Conservation (phyloP, 2,888 invertebrate genomes). For the Cylindroiulus punctatus region DNA sequence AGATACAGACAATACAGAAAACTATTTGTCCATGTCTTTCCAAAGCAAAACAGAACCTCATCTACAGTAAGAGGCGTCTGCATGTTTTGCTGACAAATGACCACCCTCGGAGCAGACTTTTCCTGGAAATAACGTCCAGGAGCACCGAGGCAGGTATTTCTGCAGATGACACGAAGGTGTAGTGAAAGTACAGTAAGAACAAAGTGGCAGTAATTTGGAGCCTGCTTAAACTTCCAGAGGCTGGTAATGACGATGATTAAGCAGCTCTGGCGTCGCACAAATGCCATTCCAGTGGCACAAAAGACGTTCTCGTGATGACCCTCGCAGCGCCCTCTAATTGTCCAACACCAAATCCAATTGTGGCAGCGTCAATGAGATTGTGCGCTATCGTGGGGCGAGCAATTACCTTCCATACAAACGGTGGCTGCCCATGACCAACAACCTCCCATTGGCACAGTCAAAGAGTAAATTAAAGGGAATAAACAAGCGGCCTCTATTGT, state of each 20-base stretch:
- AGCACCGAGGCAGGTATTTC: not conserved
- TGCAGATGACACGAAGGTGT: not conserved
- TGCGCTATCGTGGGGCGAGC: constrained; percentile 18
- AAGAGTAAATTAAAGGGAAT: constrained; percentile 30
- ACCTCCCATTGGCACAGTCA: not conserved
- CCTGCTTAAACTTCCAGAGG: constrained; percentile 16
- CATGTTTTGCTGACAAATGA: no score
- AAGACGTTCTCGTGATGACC: not conserved
- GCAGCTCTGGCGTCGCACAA: constrained; percentile 27
- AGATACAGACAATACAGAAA: no score
- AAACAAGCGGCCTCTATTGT: not conserved
- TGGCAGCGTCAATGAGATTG: not conserved
- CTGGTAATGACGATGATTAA: not conserved
- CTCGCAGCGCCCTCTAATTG: constrained; percentile 28
- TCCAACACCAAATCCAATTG: constrained; percentile 39
- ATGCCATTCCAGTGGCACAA: not conserved
- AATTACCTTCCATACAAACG: not conserved
- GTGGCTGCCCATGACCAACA: not conserved
- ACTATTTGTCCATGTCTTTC: no score
- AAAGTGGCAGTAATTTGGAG: not conserved
- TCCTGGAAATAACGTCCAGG: no score
- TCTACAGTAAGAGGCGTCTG: no score
- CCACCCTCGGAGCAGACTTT: no score
- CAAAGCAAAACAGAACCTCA: no score
- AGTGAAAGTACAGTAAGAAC: not conserved